A percentile compares a stretch with the other conserved stretches of the same genome.
Conservation (phyloP, 2,113 vertebrate species). For the Siniperca chuatsi region DNA sequence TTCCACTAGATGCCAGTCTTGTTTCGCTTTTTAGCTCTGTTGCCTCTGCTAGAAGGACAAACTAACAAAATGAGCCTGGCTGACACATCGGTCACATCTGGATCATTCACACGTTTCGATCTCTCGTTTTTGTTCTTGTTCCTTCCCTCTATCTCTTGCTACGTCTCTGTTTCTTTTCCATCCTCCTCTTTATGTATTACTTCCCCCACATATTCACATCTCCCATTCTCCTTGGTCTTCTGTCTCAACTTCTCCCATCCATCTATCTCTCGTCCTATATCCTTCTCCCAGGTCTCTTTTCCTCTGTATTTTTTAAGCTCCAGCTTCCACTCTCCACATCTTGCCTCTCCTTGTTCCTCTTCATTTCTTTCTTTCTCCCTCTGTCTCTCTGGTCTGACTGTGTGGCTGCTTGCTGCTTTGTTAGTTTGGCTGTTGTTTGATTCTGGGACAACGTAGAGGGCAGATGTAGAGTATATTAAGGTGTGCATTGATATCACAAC, state of each 20-base stretch:
- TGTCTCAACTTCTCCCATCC: not conserved
- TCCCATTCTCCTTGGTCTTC: not conserved
- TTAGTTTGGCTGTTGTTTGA: not conserved
- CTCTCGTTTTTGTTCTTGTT: not conserved
- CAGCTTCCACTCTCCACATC: not conserved
- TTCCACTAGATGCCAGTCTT: conserved; percentile 48
- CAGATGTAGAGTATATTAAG: not conserved
- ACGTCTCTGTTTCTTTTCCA: not conserved
- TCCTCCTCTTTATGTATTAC: not conserved
- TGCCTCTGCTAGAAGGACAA: not conserved
- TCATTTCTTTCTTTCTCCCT: not conserved
- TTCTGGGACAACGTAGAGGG: not conserved
- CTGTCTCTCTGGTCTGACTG: not conserved
- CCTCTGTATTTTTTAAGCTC: not conserved
- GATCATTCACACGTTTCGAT: not conserved
- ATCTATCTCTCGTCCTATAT: not conserved
- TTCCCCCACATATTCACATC: not conserved
- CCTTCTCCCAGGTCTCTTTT: not conserved
- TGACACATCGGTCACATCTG: not conserved
- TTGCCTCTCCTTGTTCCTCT: not conserved
- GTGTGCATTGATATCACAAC: not conserved
- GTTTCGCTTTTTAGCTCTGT: not conserved
- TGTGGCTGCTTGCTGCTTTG: not conserved
- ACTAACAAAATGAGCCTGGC: not conserved
- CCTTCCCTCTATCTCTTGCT: not conserved